Conservation (phyloP, 2,113 vertebrate species). For the Ophiodon elongatus region DNA sequence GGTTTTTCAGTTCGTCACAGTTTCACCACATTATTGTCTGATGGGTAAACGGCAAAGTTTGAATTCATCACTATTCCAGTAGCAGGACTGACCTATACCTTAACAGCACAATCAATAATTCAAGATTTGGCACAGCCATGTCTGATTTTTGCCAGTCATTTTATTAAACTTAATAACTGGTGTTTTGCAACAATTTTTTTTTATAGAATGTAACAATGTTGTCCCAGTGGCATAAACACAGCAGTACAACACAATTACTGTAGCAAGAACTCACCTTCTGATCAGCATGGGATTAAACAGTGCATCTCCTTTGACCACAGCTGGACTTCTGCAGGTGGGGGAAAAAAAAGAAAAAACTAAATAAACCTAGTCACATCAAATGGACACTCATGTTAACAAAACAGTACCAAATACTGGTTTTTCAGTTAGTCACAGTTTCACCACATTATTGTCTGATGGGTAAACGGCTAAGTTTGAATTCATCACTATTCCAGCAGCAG, state of each 20-base stretch:
- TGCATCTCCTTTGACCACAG: too few species aligned
- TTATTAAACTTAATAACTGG: too few species aligned
- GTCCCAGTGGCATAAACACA: too few species aligned
- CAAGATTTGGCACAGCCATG: too few species aligned
- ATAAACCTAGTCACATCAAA: neutral
- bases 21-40: slow-evolving; percentile 78
- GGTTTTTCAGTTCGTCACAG: slow-evolving; percentile 71
- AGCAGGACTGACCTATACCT: neutral
- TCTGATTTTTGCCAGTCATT: too few species aligned
- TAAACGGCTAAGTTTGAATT: slow-evolving; percentile 81
- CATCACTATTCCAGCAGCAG: slow-evolving; percentile 65
- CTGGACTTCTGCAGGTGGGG: neutral
- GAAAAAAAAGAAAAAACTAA: neutral
- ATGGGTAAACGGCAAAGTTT: slow-evolving; percentile 83
- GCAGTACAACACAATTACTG: too few species aligned
- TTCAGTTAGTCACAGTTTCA: slow-evolving; percentile 78
- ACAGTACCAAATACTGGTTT: neutral
- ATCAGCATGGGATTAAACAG: too few species aligned
- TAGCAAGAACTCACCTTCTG: too few species aligned
- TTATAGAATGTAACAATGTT: too few species aligned
- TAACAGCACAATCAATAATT: neutral
- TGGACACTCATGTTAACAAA: too few species aligned
- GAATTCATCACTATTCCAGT: slow-evolving; percentile 72
- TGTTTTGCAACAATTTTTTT: too few species aligned
- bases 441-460: slow-evolving; percentile 79